phyloP scores from a whole-genome alignment of 2,797 vertebrate species.

The Ateles fusciceps region DNA sequence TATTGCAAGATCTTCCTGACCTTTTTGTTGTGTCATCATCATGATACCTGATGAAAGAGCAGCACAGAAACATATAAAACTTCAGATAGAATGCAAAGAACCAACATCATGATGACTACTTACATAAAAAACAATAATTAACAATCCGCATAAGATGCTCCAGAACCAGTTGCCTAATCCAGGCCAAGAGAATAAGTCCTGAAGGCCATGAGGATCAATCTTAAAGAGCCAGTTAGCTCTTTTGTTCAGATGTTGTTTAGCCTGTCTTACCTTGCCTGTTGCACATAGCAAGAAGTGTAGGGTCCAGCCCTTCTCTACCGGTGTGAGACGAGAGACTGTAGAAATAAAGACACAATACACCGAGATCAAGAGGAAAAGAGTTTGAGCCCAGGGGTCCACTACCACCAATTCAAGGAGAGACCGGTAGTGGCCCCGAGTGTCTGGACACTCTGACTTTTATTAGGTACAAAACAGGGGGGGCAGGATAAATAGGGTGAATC shows the following conservation, averaged over 20 bases:
- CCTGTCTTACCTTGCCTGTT: neutral
- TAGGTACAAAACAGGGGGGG: too few relatives aligned
- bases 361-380: too few relatives aligned
- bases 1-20: neutral
- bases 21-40: neutral
- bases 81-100: neutral
- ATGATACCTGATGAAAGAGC: neutral
- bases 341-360: too few relatives aligned
- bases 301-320: too few relatives aligned
- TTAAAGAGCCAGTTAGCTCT: neutral
- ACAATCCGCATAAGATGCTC: neutral
- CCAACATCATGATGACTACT: neutral
- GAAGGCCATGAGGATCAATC: neutral
- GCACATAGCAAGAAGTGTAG: neutral
- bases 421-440: too few relatives aligned
- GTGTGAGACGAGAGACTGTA: too few relatives aligned
- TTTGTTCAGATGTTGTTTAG: neutral
- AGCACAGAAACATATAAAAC: neutral
- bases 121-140: neutral
- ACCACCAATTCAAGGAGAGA: too few relatives aligned
- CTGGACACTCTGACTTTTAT: too few relatives aligned
- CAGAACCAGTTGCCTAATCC: neutral
- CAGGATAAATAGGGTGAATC: too few relatives aligned
- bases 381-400: too few relatives aligned
- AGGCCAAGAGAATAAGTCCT: neutral